Evolutionary conservation across 2,888 invertebrate species (phyloP), one percentile per base, ranked within the genome.

Genomic region (Pyrocoelia pectoralis): DNA sequence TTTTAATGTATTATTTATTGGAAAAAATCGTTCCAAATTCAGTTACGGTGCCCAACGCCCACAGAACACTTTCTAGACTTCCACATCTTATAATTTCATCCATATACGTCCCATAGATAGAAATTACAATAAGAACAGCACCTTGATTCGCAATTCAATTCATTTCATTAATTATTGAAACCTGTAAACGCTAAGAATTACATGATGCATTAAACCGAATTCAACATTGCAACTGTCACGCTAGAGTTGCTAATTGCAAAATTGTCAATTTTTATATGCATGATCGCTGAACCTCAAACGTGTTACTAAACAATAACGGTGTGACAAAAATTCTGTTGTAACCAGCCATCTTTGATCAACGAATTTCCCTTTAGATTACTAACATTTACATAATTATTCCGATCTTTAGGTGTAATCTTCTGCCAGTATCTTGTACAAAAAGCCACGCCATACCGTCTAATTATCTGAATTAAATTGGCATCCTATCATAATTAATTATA

Each of bases 311-410:
- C 46, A 17, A 46, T 33, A n/a, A 33, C 10, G 24, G 24, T 24
- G 33, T 33, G 33, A 33, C 33, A 33, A 2, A 33, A 33, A 33
- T 33, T 33, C 33, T 33, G n/a, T 33, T 8, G 10, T 8, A 33
- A 33, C n/a, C 33, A 8, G n/a, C 33, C 46, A 46, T 46, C 46
- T 46, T 15, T 15, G 17, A 33, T 33, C 33, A n/a, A n/a, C 33
- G n/a, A 33, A 33, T 33, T 33, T 33, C n/a, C 33, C 9, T 33
- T 33, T 33, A 33, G 33, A 33, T 58, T 58, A 43, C 17, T 6
- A 51, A 29, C 41, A 58, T 58, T 58, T 58, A 52, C 58, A 58
- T 58, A 58, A 58, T 58, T 58, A 58, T 58, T 58, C 58, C 6
- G 51, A 52, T 19, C 28, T 28, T n/a, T 29, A 43, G 58, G 51